Conservation (phyloP, 1,140 invertebrate genomes). For the Helicoverpa armigera region DNA sequence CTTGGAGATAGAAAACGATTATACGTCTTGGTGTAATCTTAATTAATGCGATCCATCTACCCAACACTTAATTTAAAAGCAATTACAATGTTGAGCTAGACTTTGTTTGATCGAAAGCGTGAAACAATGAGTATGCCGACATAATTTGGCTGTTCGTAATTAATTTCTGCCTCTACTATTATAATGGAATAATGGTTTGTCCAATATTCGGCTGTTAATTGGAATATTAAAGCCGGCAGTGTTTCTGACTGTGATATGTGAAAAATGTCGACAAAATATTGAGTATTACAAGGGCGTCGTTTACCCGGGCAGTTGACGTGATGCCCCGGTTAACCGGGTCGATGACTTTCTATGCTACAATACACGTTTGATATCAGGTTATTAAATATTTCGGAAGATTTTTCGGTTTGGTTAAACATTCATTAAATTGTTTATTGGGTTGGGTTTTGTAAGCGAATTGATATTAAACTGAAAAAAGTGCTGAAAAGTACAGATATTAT, state of each 20-base stretch:
- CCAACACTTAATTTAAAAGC: constrained; percentile 18
- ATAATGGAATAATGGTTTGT: neutral
- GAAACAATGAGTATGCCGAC: neutral
- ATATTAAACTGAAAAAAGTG: no score
- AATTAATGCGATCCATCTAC: neutral
- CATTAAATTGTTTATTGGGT: neutral
- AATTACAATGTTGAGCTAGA: constrained; percentile 19
- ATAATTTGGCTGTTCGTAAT: constrained; percentile 17
- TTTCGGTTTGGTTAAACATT: neutral
- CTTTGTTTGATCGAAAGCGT: constrained; percentile 2
- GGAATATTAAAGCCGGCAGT: neutral
- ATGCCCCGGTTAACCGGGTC: neutral
- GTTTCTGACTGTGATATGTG: constrained; percentile 8
- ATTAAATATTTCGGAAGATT: neutral
- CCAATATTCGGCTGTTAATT: neutral
- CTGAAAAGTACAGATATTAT: neutral
- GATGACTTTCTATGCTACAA: constrained; percentile 3
- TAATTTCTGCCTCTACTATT: neutral
- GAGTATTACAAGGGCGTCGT: constrained; percentile 15
- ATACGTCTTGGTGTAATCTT: neutral
- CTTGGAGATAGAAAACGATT: neutral
- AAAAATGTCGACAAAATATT: constrained; percentile 27
- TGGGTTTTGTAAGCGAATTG: neutral
- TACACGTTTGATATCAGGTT: neutral
- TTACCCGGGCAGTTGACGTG: neutral